Evolutionary conservation across 2,113 vertebrate species (phyloP).

Genomic region (Copsychus sechellarum): DNA sequence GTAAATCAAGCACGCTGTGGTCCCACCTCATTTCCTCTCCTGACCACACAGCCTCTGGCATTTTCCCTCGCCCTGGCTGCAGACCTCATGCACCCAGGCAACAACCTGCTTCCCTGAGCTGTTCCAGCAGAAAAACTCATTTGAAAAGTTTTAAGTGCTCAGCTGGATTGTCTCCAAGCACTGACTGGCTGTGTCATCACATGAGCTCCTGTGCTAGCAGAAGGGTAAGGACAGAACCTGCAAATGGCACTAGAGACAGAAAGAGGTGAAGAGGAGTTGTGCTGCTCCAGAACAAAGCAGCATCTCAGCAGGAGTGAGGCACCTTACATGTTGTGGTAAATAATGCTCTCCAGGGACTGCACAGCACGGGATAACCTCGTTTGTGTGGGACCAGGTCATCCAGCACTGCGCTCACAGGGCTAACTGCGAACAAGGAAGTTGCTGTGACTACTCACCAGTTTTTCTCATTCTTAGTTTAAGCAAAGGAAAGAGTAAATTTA

Average conservation of each 20-base stretch:
- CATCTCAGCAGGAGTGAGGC: background rate
- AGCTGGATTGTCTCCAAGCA: background rate
- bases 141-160: background rate
- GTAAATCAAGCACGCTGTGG: fast-evolving
- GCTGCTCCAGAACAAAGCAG: background rate
- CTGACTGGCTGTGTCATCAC: background rate
- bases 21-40: background rate
- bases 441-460: background rate
- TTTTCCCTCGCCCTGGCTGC: background rate
- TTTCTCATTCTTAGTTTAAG: background rate
- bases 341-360: background rate
- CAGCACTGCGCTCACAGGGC: background rate
- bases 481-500: background rate
- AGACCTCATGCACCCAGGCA: background rate
- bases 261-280: background rate
- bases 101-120: background rate
- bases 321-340: background rate
- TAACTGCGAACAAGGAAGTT: background rate
- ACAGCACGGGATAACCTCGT: fast-evolving
- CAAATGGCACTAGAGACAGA: background rate
- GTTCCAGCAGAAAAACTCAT: background rate
- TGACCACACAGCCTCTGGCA: background rate
- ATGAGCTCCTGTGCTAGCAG: background rate
- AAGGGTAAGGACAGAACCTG: background rate
- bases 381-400: background rate